These are phyloP conservation scores for Eretmochelys imbricata DNA, from an alignment of 2,113 vertebrate species.

Conservation along the genomic window DNA sequence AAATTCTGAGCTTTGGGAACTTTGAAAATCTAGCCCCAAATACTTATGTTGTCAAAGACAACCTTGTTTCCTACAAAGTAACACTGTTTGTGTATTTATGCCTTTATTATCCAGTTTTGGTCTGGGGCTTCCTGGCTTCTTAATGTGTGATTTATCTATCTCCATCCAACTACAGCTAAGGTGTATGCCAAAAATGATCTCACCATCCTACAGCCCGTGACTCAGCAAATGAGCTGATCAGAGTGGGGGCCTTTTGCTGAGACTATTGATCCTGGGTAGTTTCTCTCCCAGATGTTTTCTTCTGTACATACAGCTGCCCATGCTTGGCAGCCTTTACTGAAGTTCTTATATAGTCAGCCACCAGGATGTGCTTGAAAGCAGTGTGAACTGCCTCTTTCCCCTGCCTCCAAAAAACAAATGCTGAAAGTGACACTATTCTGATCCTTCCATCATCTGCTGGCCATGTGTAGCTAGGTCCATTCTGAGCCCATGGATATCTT, in stretches of 20 bases:
- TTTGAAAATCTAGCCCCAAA: not conserved
- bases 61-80: not conserved
- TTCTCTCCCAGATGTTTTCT: not conserved
- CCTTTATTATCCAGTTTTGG: not conserved
- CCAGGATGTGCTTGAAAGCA: not conserved
- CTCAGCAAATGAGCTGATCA: not conserved
- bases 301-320: not conserved
- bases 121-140: not conserved
- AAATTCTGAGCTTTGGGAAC: not conserved
- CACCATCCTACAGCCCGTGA: not conserved
- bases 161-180: conserved; percentile 8
- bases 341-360: not conserved
- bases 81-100: not conserved
- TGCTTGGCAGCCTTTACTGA: not conserved
- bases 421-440: conserved; percentile 14
- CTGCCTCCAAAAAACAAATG: not conserved
- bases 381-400: not conserved
- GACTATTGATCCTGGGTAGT: not conserved
- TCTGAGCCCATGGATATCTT: not conserved
- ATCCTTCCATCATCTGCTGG: conserved; percentile 46
- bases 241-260: not conserved
- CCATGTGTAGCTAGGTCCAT: conserved; percentile 34
- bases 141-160: conserved; percentile 1
- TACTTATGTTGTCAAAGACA: not conserved
- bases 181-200: not conserved